Conservation (phyloP, 2,113 vertebrate genomes). For the Paradoxurus hermaphroditus region DNA sequence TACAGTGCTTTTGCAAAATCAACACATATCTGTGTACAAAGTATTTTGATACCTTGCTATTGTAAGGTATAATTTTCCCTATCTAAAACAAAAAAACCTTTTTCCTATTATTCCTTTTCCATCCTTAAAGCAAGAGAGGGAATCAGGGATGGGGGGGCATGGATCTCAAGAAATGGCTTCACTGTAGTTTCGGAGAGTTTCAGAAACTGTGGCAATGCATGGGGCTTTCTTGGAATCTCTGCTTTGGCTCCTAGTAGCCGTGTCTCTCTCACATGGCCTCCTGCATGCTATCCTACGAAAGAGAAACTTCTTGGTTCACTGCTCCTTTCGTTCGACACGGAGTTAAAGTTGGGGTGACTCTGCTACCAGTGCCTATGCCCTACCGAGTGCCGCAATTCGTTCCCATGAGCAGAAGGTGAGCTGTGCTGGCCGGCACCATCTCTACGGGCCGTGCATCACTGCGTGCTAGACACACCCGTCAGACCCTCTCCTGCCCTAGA, state of each 20-base stretch:
- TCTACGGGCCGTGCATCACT: fast-evolving
- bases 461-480: fast-evolving
- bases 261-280: background rate
- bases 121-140: background rate
- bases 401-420: fast-evolving
- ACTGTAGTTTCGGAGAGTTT: background rate
- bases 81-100: background rate
- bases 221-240: background rate
- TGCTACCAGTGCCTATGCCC: background rate
- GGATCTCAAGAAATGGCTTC: background rate
- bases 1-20: background rate
- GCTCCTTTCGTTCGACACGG: background rate
- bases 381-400: background rate
- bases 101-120: background rate
- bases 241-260: background rate
- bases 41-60: background rate
- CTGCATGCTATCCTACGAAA: background rate
- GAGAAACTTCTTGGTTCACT: background rate
- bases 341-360: background rate
- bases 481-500: background rate
- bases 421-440: fast-evolving
- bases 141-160: fast-evolving
- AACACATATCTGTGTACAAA: background rate
- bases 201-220: background rate
- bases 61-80: background rate